phyloP scores from a whole-genome alignment of 2,797 vertebrate genomes.

The Smutsia temminckii region DNA sequence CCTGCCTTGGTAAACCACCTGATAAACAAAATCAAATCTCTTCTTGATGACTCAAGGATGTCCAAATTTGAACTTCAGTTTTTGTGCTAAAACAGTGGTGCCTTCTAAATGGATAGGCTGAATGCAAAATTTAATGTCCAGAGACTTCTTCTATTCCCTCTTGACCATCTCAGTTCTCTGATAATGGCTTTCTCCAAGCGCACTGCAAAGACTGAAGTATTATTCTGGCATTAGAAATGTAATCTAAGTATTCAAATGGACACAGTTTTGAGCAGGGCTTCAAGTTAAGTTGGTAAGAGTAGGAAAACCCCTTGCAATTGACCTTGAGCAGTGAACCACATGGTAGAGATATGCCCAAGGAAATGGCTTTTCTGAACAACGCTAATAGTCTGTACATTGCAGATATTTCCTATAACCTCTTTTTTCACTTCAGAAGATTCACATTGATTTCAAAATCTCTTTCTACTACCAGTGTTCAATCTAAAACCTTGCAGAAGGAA shows the following conservation, averaged over 20 bases:
- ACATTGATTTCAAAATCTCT: background rate
- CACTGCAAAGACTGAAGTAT: background rate
- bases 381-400: background rate
- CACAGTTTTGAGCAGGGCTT: background rate
- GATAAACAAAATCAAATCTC: constrained; percentile 34
- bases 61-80: background rate
- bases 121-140: background rate
- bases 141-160: background rate
- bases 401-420: background rate
- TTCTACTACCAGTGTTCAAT: background rate
- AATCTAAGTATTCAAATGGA: background rate
- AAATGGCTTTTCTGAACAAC: constrained; percentile 28
- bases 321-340: background rate
- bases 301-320: background rate
- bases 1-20: constrained; percentile 45
- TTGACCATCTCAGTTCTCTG: background rate
- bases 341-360: background rate
- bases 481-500: background rate
- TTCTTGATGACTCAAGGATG: constrained; percentile 25
- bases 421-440: constrained; percentile 38
- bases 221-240: background rate
- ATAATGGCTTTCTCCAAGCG: background rate
- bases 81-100: background rate
- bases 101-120: background rate
- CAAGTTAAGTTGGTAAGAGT: background rate